Evolutionary conservation across 2,888 invertebrate genomes (phyloP), one percentile per base, ranked within the genome.

Genomic region (Mylabris sibirica): DNA sequence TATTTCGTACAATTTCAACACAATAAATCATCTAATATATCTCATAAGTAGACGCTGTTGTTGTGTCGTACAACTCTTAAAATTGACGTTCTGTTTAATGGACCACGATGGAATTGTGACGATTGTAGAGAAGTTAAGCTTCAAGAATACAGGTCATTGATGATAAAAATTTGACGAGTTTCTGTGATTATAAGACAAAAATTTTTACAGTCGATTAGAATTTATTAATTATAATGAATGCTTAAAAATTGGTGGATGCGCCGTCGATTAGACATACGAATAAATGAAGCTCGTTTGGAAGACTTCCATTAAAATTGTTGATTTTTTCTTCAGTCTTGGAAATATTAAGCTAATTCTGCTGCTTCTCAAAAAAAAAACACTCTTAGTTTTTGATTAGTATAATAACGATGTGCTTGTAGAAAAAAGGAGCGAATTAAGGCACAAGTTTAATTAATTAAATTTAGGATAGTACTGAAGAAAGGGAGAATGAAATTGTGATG

Each of bases 361-460:
- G 12, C 2, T 12, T 38, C 3, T 38, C 12, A 12, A 12, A 12
- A 3, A 3, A 38, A 38, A 12, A 14, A 34, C 5, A 6, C 34
- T 38, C 20, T n/a, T 1, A 20, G 1, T 20, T 49, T 17, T 17
- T 8, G 49, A 17, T 49, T 8, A 3, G 49, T 9, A 49, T n/a
- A 17, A 44, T 44, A 6, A 44, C 5, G 22, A 53, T 53, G 20
- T 53, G 44, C 1, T 17, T 41, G 44, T 9, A 11, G 53, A 30
- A 30, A 30, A 30, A 30, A 30, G 0, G 53, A 4, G 22, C 12
- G 22, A 53, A 53, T 53, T 53, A 53, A 53, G 2, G 12, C 53
- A 24, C 22, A 53, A 53, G 22, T 53, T 53, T 53, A 53, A 53
- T 53, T 53, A 53, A 53, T 53, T 22, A 24, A 53, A 53, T 53